Conservation (phyloP, 2,888 invertebrate genomes). For the Elgonia sp. region DNA sequence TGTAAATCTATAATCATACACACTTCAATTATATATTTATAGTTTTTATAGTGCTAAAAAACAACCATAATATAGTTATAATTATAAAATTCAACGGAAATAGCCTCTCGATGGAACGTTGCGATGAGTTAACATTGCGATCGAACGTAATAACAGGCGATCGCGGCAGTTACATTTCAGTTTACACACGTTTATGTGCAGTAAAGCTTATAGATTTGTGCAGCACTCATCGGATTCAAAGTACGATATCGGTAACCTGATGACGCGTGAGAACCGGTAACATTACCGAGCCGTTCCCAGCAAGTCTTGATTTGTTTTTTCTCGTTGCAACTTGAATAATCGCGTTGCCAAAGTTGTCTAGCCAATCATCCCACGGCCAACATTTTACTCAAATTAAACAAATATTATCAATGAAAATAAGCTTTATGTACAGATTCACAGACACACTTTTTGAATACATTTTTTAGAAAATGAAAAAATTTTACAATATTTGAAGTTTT, state of each 20-base stretch:
- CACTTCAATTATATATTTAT: no score
- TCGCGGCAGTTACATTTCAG: conserved; percentile 51
- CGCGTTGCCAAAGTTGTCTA: conserved; percentile 47
- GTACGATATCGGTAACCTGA: conserved; percentile 73
- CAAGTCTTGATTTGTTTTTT: conserved; percentile 59
- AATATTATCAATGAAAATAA: neutral
- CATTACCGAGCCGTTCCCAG: conserved; percentile 64
- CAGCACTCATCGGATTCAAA: conserved; percentile 66
- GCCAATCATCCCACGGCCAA: conserved; percentile 46
- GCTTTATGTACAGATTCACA: no score
- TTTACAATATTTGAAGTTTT: neutral
- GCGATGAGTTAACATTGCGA: conserved; percentile 8
- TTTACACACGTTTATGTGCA: conserved; percentile 50
- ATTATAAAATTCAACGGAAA: neutral
- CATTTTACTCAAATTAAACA: neutral
- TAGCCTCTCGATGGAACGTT: neutral
- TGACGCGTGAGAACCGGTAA: conserved; percentile 76
- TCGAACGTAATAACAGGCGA: conserved; percentile 44
- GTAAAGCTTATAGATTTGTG: conserved; percentile 68
- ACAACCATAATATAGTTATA: neutral
- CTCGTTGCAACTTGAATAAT: conserved; percentile 49
- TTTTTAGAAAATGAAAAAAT: no score
- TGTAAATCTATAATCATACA: no score
- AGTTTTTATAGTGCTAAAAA: no score
- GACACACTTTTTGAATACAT: no score